phyloP scores from a whole-genome alignment of 2,797 vertebrate species.

The Enoplosus armatus region DNA sequence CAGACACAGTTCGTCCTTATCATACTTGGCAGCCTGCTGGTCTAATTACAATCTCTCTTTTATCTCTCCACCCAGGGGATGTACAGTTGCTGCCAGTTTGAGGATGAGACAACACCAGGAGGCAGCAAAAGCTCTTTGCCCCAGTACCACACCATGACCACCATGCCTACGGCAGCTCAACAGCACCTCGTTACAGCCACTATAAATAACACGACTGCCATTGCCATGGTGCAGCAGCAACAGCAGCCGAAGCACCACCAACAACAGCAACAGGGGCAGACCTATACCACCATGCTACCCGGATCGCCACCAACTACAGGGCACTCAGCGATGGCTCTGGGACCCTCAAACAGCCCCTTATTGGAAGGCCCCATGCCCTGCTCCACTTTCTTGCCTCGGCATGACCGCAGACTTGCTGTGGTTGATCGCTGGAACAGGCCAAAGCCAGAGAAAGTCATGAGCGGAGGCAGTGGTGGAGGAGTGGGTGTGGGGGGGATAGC shows the following conservation, averaged over 20 bases:
- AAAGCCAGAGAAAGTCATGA: constrained; percentile 81
- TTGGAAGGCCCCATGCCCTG: constrained; percentile 88
- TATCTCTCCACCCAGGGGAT: constrained; percentile 87
- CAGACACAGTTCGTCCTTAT: constrained; percentile 25
- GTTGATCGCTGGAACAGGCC: constrained; percentile 90
- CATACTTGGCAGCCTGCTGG: constrained; percentile 30
- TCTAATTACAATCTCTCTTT: constrained; percentile 62
- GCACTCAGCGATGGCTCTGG: constrained; percentile 86
- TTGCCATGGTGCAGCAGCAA: constrained; percentile 83
- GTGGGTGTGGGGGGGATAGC: constrained; percentile 80
- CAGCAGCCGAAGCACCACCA: constrained; percentile 82
- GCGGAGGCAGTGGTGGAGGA: constrained; percentile 66
- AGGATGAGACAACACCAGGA: constrained; percentile 85
- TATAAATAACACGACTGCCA: constrained; percentile 82
- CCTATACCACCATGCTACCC: constrained; percentile 84
- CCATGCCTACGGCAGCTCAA: constrained; percentile 79
- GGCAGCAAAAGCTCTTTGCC: constrained; percentile 81
- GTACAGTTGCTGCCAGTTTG: constrained; percentile 95
- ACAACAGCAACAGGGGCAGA: constrained; percentile 85
- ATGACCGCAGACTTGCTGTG: constrained; percentile 87
- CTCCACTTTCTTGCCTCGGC: constrained; percentile 89
- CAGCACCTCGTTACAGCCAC: constrained; percentile 84
- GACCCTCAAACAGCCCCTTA: constrained; percentile 88
- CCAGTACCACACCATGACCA: constrained; percentile 83
- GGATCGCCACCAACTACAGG: constrained; percentile 79